Percentiles rank a stretch among this genome's conserved stretches.
Evolutionary conservation across 2,113 vertebrate species (phyloP).

Genomic region (Microtus richardsoni): DNA sequence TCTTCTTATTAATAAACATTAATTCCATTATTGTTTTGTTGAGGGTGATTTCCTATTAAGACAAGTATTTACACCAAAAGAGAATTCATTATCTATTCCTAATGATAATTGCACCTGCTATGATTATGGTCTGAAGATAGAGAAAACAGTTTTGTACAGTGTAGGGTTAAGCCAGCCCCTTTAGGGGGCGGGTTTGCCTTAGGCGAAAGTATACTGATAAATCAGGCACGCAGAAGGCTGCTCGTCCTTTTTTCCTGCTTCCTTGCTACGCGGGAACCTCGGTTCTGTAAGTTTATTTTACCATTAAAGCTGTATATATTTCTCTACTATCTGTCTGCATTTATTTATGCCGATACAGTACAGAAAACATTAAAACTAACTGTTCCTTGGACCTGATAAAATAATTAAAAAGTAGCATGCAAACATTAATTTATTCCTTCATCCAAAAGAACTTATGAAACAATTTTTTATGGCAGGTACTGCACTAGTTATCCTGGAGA

Average conservation of each 20-base stretch:
- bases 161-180: too few species aligned
- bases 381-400: neutral
- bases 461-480: neutral
- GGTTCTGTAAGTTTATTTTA: too few species aligned
- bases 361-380: neutral
- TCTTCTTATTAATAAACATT: conserved; percentile 55
- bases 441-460: conserved; percentile 10
- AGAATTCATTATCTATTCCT: conserved; percentile 39
- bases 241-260: too few species aligned
- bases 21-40: conserved; percentile 30
- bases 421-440: conserved; percentile 1
- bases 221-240: too few species aligned
- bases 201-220: too few species aligned
- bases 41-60: conserved; percentile 51
- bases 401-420: neutral
- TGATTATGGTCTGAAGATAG: conserved; percentile 14
- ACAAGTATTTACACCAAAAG: conserved; percentile 7
- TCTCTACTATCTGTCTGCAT: too few species aligned
- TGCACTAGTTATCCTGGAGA: neutral
- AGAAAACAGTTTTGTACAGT: neutral
- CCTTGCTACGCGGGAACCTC: too few species aligned
- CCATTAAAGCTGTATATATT: too few species aligned
- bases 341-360: too few species aligned
- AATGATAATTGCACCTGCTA: neutral
- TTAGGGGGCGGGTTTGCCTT: too few species aligned